These are phyloP conservation scores for Platalea minor DNA, from an alignment of 2,797 vertebrate species.

Conservation along the genomic window DNA sequence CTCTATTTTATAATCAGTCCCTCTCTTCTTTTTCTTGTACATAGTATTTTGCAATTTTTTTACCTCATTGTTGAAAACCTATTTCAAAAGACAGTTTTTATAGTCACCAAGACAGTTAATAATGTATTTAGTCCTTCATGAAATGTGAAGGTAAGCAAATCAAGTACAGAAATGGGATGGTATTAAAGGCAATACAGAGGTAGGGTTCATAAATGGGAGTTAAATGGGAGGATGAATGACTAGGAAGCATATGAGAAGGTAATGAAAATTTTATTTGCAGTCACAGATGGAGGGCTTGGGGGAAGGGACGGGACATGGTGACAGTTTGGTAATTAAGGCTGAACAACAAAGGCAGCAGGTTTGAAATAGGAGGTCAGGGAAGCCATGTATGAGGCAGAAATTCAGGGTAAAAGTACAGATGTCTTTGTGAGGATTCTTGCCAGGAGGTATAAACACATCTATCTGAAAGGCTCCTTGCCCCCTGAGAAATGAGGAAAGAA, in stretches of 20 bases:
- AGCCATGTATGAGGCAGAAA: neutral
- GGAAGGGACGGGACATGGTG: neutral
- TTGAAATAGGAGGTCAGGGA: neutral
- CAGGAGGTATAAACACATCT: neutral
- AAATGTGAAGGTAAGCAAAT: neutral
- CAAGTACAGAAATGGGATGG: neutral
- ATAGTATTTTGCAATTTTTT: neutral
- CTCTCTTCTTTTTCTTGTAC: neutral
- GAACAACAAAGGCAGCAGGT: neutral
- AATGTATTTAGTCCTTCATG: neutral
- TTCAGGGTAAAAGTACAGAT: neutral
- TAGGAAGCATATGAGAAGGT: neutral
- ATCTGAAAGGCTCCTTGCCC: neutral
- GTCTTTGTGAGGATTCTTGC: neutral
- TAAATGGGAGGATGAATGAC: neutral
- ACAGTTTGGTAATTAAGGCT: neutral
- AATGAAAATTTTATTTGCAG: neutral
- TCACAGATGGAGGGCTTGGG: neutral
- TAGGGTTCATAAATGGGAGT: fast-evolving
- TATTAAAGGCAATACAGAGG: neutral
- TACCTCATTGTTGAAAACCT: neutral
- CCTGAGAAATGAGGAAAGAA: neutral
- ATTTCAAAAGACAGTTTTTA: neutral
- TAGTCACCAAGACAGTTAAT: neutral
- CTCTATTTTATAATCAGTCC: neutral